A percentile compares a stretch with the other conserved stretches of the same genome.
Evolutionary conservation across 2,797 vertebrate genomes (phyloP).

Genomic region (Parotocinclus haroldoi): DNA sequence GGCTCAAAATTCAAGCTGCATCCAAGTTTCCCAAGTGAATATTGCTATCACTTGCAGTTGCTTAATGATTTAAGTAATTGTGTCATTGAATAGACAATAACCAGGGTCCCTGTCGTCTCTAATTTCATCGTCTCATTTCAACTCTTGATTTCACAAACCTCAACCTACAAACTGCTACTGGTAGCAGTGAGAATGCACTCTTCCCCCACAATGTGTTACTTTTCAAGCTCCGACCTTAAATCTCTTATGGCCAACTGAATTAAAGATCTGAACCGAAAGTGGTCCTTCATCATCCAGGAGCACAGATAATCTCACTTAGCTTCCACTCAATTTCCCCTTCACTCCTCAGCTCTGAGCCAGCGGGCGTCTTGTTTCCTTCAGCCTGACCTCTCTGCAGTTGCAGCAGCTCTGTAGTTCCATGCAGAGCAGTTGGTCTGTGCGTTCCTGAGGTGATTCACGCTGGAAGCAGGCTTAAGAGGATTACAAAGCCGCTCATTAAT

Average conservation of each 20-base stretch:
- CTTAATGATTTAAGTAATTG: no score
- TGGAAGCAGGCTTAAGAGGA: slow-evolving; percentile 43
- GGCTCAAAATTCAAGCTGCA: no score
- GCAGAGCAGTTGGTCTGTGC: slow-evolving; percentile 31
- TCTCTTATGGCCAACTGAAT: slow-evolving; percentile 12
- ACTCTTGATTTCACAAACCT: no score
- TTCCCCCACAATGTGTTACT: neutral
- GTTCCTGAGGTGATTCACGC: slow-evolving; percentile 34
- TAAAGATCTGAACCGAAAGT: slow-evolving; percentile 22
- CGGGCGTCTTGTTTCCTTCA: neutral
- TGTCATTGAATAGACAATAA: no score
- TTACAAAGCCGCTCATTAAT: slow-evolving; percentile 49
- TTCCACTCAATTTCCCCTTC: slow-evolving; percentile 18
- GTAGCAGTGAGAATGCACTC: neutral
- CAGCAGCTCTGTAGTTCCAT: neutral
- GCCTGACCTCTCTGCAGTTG: neutral
- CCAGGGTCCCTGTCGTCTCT: no score
- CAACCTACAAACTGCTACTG: neutral
- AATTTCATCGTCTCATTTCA: no score
- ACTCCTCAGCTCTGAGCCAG: neutral
- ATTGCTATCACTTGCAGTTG: no score
- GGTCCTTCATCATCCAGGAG: slow-evolving; percentile 3
- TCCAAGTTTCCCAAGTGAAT: no score
- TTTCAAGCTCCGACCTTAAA: slow-evolving; percentile 2
- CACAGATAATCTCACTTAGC: slow-evolving; percentile 18